A percentile compares a stretch with the other conserved stretches of the same genome.
phyloP scores from a whole-genome alignment of 2,888 invertebrate genomes.

The Stenodema calcarata region DNA sequence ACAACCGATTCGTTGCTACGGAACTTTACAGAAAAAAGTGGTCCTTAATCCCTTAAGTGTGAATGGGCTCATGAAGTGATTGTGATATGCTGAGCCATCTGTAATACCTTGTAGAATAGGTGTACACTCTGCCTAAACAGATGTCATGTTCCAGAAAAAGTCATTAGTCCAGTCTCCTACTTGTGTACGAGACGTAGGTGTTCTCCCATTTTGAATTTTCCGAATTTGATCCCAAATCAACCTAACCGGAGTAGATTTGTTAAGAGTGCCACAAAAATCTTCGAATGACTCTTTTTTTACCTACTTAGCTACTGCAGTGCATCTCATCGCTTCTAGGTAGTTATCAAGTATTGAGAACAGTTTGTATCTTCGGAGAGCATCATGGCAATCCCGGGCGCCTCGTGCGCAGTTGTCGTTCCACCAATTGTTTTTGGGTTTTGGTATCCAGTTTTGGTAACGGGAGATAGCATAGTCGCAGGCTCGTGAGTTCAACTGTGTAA shows the following conservation, averaged over 20 bases:
- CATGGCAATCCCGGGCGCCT: not conserved
- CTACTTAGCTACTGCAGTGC: not conserved
- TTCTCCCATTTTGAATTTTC: not conserved
- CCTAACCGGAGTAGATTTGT: not conserved
- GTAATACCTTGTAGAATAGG: not conserved
- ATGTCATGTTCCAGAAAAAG: not conserved
- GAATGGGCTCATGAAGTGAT: not conserved
- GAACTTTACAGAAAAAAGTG: no score
- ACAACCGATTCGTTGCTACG: no score
- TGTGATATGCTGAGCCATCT: not conserved
- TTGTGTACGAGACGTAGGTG: not conserved
- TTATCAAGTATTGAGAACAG: not conserved
- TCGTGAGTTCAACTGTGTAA: not conserved
- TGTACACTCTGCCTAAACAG: not conserved
- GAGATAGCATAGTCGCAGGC: not conserved
- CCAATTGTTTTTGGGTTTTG: not conserved
- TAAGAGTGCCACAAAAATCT: not conserved
- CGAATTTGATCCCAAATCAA: slow-evolving; percentile 2
- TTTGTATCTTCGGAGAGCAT: not conserved
- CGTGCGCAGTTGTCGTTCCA: not conserved
- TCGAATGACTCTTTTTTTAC: not conserved
- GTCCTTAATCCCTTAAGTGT: not conserved
- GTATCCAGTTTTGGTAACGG: not conserved
- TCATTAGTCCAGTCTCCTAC: not conserved
- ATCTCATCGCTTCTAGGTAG: not conserved